Percentiles rank a stretch among this genome's conserved stretches.
phyloP scores from a whole-genome alignment of 2,888 invertebrate species.

The Hirtodrosophila histrioides region DNA sequence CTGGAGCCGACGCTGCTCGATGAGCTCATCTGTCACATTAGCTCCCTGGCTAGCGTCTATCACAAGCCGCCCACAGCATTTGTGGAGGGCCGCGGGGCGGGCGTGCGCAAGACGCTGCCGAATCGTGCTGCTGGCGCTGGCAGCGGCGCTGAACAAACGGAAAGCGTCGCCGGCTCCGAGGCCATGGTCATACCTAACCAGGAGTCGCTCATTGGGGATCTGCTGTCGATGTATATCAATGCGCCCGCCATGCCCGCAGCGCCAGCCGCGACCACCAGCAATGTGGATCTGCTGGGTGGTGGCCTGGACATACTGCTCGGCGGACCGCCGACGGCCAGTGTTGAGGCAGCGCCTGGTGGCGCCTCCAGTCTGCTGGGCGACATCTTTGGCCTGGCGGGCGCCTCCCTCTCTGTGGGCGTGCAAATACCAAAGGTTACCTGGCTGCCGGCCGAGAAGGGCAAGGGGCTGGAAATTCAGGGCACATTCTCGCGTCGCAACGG shows the following conservation, averaged over 20 bases:
- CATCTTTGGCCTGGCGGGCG: slow-evolving; percentile 91
- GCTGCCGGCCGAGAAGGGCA: slow-evolving; percentile 97
- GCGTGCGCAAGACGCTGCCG: slow-evolving; percentile 92
- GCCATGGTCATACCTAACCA: slow-evolving; percentile 90
- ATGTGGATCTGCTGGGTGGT: slow-evolving; percentile 93
- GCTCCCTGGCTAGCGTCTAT: slow-evolving; percentile 98
- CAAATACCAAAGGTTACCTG: slow-evolving; percentile 95
- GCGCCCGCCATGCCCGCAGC: slow-evolving; percentile 87
- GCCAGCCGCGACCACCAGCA: slow-evolving; percentile 86
- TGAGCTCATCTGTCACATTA: slow-evolving; percentile 99
- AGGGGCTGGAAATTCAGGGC: slow-evolving; percentile 96
- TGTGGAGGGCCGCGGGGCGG: slow-evolving; percentile 94
- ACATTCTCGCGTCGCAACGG: slow-evolving; percentile 94
- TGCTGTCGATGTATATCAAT: slow-evolving; percentile 98
- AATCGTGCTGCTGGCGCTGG: slow-evolving; percentile 85
- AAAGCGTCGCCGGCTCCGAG: slow-evolving; percentile 77
- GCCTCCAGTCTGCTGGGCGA: slow-evolving; percentile 93
- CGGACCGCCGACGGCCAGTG: slow-evolving; percentile 63
- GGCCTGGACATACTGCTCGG: slow-evolving; percentile 92
- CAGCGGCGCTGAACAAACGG: slow-evolving; percentile 70
- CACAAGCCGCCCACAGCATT: slow-evolving; percentile 99
- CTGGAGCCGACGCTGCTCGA: slow-evolving; percentile 98
- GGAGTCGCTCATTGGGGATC: slow-evolving; percentile 98
- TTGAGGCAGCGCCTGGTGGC: slow-evolving; percentile 71
- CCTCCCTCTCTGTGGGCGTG: slow-evolving; percentile 89